Evolutionary conservation across 2,888 invertebrate species (phyloP).

Genomic region (Napeogenes inachia): DNA sequence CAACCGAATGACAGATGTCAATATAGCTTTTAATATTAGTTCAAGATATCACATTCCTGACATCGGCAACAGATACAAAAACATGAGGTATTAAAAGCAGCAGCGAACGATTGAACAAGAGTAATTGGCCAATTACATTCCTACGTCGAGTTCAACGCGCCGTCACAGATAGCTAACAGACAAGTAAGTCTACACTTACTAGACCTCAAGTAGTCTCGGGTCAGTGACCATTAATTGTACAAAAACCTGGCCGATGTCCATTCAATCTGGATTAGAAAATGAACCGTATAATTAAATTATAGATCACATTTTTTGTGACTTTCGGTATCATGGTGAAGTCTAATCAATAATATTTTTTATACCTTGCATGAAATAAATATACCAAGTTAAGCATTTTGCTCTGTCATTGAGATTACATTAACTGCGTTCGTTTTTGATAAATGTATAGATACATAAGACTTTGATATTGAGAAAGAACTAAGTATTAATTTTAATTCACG

Average conservation of each 20-base stretch:
- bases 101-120: conserved; percentile 6
- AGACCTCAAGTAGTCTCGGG: not conserved
- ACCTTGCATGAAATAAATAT: not conserved
- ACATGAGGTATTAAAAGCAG: not conserved
- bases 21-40: not conserved
- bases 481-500: too few species aligned
- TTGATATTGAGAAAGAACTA: too few species aligned
- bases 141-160: conserved; percentile 11
- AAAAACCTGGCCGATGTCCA: not conserved
- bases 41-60: not conserved
- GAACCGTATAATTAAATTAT: conserved; percentile 27
- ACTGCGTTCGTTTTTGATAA: not conserved
- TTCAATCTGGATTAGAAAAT: conserved; percentile 21
- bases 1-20: not conserved
- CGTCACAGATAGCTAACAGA: not conserved
- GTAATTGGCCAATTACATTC: conserved; percentile 26
- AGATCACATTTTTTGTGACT: conserved; percentile 13
- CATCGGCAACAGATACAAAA: conserved; percentile 3
- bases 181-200: not conserved
- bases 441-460: not conserved
- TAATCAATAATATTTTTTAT: conserved; percentile 5
- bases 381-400: not conserved
- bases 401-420: not conserved
- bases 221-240: not conserved
- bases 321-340: not conserved